Evolutionary conservation across 2,888 invertebrate genomes (phyloP), one percentile per base, ranked within the genome.

Genomic region (Pachydiplax longipennis): DNA sequence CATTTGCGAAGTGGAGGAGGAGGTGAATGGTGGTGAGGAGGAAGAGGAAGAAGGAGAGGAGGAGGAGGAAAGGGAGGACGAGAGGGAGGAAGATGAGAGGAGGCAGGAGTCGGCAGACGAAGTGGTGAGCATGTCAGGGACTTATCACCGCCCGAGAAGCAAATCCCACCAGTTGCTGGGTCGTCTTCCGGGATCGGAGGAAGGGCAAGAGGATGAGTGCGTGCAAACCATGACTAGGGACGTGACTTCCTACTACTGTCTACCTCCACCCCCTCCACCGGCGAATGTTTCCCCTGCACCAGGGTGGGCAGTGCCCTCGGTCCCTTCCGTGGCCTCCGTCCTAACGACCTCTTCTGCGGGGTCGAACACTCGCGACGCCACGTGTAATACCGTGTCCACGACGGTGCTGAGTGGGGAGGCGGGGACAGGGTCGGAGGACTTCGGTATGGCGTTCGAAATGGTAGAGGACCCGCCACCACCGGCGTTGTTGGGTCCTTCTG

Each of bases 361-460:
- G n/a, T 40, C 90, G 10, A 35, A 37, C 61, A 87, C 87, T 22
- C 95, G 96, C 61, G 96, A 97, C 91, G 95, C 96, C 44, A 97
- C 96, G 91, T 96, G 96, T 3, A 95, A 96, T 92, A 97, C 97
- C 92, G 94, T 97, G 40, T 92, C 92, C 48, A 96, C 96, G 44
- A 95, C 95, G 31, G 95, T 95, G 92, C 94, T 95, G 61, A 94
- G 94, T 92, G 94, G 94, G 92, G 94, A 94, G 91, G 94, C 96
- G 18, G 94, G 94, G 91, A 93, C 94, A 91, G 95, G 94, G 81
- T 95, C 95, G 90, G 95, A 96, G 92, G 96, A 96, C 92, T 97
- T 97, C 92, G 95, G 96, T 93, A 96, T 96, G 82, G 96, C 96
- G 18, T 97, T 97, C 93, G 96, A 96, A 92, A 94, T 96, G 91